phyloP scores from a whole-genome alignment of 2,888 invertebrate genomes.

The Drosophila anomalipes region DNA sequence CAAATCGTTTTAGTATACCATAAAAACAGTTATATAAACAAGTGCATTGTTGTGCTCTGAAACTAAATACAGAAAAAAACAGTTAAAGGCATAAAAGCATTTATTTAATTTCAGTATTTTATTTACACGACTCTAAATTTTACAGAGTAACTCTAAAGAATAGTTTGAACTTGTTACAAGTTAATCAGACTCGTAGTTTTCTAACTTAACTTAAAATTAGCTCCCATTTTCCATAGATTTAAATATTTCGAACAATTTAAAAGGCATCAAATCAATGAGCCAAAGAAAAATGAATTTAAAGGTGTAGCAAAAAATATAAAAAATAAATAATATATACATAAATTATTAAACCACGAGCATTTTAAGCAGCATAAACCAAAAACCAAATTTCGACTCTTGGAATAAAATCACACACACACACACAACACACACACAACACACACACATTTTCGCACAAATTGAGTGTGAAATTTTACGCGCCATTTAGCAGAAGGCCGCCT shows the following conservation, averaged over 20 bases:
- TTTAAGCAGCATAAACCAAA: conserved; percentile 42
- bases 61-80: not conserved
- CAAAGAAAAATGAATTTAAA: conserved; percentile 26
- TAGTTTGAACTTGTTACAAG: not conserved
- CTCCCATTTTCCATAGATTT: conserved; percentile 10
- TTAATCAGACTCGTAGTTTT: not conserved
- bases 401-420: conserved; percentile 14
- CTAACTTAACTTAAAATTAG: not conserved
- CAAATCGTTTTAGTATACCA: not conserved
- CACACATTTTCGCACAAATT: conserved; percentile 54
- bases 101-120: not conserved
- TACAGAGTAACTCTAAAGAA: not conserved
- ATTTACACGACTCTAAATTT: not conserved
- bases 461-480: conserved; percentile 78
- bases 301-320: conserved; percentile 5
- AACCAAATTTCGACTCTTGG: conserved; percentile 29
- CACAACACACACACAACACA: conserved; percentile 11
- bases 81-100: not conserved
- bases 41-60: not conserved
- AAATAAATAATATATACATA: conserved; percentile 52
- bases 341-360: conserved; percentile 65
- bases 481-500: conserved; percentile 64
- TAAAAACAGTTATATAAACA: not conserved
- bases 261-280: conserved; percentile 34
- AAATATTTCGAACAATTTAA: conserved; percentile 32